Percentiles rank a stretch among this genome's conserved stretches.
These are phyloP conservation scores for Asarcornis scutulata DNA, from an alignment of 2,113 vertebrate species.

Conservation along the genomic window DNA sequence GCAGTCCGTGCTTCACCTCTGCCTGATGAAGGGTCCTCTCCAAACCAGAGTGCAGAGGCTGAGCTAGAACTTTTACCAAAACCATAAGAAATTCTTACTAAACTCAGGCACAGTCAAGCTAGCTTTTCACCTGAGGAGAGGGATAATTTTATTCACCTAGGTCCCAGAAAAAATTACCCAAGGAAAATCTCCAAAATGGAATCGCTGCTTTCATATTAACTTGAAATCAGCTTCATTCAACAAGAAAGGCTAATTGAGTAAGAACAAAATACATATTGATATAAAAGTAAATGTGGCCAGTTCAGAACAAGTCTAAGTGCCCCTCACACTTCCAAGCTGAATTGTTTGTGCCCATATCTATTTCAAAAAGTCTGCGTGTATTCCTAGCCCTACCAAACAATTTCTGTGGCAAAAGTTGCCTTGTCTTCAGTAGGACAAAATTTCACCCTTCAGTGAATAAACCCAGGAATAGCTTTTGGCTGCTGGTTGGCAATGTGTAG, in stretches of 20 bases:
- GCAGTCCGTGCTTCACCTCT: not conserved
- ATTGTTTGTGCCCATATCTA: not conserved
- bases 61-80: not conserved
- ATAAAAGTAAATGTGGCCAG: not conserved
- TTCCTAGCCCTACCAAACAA: not conserved
- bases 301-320: not conserved
- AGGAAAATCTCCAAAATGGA: not conserved
- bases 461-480: not conserved
- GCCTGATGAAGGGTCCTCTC: not conserved
- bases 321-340: not conserved
- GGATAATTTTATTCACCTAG: not conserved
- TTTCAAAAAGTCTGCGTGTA: not conserved
- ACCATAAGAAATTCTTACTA: not conserved
- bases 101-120: not conserved
- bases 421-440: not conserved
- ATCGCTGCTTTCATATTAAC: not conserved
- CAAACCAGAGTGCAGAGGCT: not conserved
- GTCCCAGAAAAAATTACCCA: not conserved
- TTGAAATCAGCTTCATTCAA: not conserved
- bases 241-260: not conserved
- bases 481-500: not conserved
- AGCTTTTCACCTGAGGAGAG: not conserved
- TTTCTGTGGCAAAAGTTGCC: not conserved
- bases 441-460: not conserved
- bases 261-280: not conserved